phyloP scores from a whole-genome alignment of 1,140 invertebrate species.

The Lepidotrigona ventralis region DNA sequence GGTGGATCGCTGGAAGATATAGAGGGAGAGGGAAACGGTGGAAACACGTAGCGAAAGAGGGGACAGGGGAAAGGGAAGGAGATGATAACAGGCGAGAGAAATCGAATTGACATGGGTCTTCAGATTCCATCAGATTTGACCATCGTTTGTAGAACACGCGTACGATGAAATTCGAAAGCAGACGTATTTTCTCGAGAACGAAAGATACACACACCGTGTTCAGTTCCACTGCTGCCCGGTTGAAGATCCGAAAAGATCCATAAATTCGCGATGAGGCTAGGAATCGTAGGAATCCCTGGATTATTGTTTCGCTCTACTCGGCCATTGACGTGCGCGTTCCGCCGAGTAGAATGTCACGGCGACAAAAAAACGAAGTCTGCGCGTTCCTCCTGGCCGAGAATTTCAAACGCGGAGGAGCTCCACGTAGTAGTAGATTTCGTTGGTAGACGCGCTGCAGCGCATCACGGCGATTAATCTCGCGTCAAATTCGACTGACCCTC shows the following conservation, averaged over 20 bases:
- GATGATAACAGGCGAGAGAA: background rate
- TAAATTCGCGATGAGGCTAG: background rate
- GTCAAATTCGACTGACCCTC: background rate
- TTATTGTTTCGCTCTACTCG: slow-evolving; percentile 37
- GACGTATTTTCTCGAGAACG: too few species aligned
- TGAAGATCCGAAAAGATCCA: too few species aligned
- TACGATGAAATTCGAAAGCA: too few species aligned
- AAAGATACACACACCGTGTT: too few species aligned
- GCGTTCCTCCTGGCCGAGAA: background rate
- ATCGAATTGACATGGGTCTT: background rate
- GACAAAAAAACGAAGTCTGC: background rate
- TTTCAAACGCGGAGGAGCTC: background rate
- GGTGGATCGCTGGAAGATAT: slow-evolving; percentile 11
- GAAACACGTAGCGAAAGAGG: background rate
- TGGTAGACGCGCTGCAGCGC: too few species aligned
- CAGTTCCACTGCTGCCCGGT: too few species aligned
- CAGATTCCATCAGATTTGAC: too few species aligned
- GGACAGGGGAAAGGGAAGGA: too few species aligned
- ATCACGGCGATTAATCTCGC: too few species aligned
- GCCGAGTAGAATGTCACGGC: slow-evolving; percentile 18
- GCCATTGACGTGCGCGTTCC: background rate
- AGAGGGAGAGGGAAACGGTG: slow-evolving; percentile 1
- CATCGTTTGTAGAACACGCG: too few species aligned
- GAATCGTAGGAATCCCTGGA: slow-evolving; percentile 11
- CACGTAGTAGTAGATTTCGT: too few species aligned